Conservation (phyloP, 2,797 vertebrate species). For the Mormyrus hasselquistii region DNA sequence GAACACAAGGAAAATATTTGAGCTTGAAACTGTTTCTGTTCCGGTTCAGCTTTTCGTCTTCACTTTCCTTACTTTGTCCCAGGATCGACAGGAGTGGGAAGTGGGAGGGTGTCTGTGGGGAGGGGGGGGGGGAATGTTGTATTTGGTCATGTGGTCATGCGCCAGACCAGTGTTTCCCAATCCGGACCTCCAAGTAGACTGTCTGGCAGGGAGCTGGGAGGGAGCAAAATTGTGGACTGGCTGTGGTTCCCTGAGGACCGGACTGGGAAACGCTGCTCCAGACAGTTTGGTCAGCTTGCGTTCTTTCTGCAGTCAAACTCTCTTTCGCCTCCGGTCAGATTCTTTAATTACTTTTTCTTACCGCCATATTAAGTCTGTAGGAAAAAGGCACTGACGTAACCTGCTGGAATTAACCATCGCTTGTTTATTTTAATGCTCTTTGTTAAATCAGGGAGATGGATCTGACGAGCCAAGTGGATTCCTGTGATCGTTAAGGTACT, state of each 20-base stretch:
- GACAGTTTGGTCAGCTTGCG: neutral
- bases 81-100: neutral
- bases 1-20: neutral
- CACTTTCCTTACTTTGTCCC: neutral
- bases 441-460: neutral
- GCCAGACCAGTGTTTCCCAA: neutral
- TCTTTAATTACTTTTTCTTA: neutral
- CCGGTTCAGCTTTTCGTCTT: neutral
- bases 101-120: neutral
- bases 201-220: neutral
- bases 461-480: slow-evolving; percentile 27
- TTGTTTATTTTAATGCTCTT: neutral
- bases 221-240: neutral
- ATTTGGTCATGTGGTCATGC: neutral
- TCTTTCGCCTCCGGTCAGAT: neutral
- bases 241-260: neutral
- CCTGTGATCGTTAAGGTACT: slow-evolving; percentile 8
- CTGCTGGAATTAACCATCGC: slow-evolving; percentile 30
- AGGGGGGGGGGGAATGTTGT: neutral
- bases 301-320: neutral
- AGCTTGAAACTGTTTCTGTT: neutral
- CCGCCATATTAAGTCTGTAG: slow-evolving; percentile 35
- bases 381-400: slow-evolving; percentile 58
- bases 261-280: neutral
- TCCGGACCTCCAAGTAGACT: neutral